Conservation (phyloP, 2,797 vertebrate species). For the Pelochelys cantorii region DNA sequence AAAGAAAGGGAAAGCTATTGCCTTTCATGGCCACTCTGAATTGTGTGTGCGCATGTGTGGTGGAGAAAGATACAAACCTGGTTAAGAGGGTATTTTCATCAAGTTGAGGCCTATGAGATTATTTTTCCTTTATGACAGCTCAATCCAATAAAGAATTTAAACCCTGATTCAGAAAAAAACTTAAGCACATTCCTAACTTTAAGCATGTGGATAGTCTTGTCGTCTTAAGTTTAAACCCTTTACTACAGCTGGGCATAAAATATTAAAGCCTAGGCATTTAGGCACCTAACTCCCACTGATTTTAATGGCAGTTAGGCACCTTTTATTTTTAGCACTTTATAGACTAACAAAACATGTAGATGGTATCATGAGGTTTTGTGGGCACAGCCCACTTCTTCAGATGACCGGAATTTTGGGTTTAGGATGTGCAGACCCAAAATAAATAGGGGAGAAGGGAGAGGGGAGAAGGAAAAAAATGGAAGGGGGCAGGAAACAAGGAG, state of each 20-base stretch:
- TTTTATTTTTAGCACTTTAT: too few species aligned
- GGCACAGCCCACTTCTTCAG: too few species aligned
- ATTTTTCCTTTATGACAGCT: neutral
- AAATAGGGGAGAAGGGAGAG: too few species aligned
- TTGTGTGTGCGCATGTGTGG: neutral
- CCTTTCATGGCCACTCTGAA: too few species aligned
- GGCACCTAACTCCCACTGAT: too few species aligned
- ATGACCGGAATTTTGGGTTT: too few species aligned
- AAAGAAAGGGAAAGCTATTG: neutral
- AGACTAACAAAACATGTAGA: too few species aligned
- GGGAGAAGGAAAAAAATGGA: too few species aligned
- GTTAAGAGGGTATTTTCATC: neutral
- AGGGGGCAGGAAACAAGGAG: too few species aligned
- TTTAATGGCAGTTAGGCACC: neutral
- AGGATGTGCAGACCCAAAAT: too few species aligned
- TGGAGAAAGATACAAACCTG: neutral
- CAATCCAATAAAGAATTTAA: neutral
- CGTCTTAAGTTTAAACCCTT: neutral
- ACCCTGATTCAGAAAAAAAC: neutral
- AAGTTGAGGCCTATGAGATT: neutral
- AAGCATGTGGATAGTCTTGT: neutral
- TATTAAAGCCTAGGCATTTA: neutral
- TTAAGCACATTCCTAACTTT: neutral
- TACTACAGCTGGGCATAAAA: neutral
- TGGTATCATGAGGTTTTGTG: too few species aligned